These are phyloP conservation scores for Notospermus geniculatus DNA, from an alignment of 1,140 invertebrate species.

Conservation along the genomic window DNA sequence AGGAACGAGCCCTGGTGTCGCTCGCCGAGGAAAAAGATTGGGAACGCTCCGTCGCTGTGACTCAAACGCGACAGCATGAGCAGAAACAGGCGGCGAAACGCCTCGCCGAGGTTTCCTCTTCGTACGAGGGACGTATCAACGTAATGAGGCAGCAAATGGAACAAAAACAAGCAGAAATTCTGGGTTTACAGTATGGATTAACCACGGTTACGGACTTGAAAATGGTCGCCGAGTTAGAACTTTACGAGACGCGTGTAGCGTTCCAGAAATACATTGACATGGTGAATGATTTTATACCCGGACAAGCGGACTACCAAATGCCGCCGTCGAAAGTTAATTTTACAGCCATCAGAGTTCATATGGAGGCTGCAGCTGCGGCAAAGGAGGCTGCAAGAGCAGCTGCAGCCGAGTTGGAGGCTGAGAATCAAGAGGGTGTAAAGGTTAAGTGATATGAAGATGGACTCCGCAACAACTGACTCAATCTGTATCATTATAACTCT, in stretches of 20 bases:
- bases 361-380: too few species aligned
- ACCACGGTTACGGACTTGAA: neutral
- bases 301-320: constrained; percentile 9
- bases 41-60: neutral
- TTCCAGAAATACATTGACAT: constrained; percentile 5
- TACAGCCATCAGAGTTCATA: too few species aligned
- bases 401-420: too few species aligned
- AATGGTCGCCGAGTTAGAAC: neutral
- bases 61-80: neutral
- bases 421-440: too few species aligned
- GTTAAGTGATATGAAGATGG: too few species aligned
- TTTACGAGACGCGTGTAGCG: neutral
- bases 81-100: neutral
- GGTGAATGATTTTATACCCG: neutral
- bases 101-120: neutral
- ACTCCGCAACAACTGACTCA: too few species aligned
- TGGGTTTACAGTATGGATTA: neutral
- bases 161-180: constrained; percentile 2
- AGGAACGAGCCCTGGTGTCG: constrained; percentile 22
- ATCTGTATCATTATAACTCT: too few species aligned
- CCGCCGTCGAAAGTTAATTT: neutral
- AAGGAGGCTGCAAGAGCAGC: too few species aligned
- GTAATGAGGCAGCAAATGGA: neutral
- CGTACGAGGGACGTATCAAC: neutral
- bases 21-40: constrained; percentile 1